A percentile compares a stretch with the other conserved stretches of the same genome.
phyloP scores from a whole-genome alignment of 2,797 vertebrate species.

The Ceryle rudis region DNA sequence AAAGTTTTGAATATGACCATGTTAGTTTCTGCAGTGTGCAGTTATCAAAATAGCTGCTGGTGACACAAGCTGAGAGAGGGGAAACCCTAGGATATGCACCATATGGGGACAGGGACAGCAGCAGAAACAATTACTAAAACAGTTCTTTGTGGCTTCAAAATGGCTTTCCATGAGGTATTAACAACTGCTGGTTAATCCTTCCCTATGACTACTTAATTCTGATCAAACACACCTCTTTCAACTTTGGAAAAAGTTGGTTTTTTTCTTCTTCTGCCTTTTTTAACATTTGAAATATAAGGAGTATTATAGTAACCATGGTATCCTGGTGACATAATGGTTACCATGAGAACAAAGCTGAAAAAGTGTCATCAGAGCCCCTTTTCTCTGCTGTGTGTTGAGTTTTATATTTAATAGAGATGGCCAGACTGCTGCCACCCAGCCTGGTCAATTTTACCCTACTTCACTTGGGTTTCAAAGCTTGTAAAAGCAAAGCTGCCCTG shows the following conservation, averaged over 20 bases:
- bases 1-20: not conserved
- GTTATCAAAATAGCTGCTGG: slow-evolving; percentile 43
- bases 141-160: not conserved
- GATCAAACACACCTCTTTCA: slow-evolving; percentile 10
- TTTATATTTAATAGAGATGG: slow-evolving; percentile 54
- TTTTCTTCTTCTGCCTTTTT: slow-evolving; percentile 45
- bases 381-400: slow-evolving; percentile 23
- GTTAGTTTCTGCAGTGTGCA: not conserved
- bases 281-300: slow-evolving; percentile 69
- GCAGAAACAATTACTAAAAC: slow-evolving; percentile 41
- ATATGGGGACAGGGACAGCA: slow-evolving; percentile 53
- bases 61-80: slow-evolving; percentile 36
- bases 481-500: not conserved
- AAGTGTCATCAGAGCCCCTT: slow-evolving; percentile 66
- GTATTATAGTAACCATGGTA: slow-evolving; percentile 75
- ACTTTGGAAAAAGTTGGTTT: slow-evolving; percentile 44
- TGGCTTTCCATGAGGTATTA: slow-evolving; percentile 1
- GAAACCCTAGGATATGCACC: slow-evolving; percentile 49
- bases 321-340: slow-evolving; percentile 75
- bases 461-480: not conserved
- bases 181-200: not conserved
- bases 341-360: slow-evolving; percentile 76
- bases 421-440: slow-evolving; percentile 25
- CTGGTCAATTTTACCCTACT: not conserved
- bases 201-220: not conserved